phyloP scores from a whole-genome alignment of 1,140 invertebrate genomes.

The Drusus annulatus region DNA sequence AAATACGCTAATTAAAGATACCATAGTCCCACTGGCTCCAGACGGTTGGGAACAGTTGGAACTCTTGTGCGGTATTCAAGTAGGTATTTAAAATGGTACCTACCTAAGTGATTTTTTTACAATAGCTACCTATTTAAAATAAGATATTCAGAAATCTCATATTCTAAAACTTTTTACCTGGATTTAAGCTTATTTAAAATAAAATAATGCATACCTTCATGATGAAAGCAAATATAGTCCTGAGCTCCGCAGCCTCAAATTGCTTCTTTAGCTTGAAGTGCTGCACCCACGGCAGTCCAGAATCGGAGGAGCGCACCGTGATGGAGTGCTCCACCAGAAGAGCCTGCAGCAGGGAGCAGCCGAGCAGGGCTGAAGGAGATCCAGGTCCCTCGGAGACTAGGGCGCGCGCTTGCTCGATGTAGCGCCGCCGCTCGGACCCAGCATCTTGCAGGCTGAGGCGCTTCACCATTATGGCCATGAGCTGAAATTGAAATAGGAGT shows the following conservation, averaged over 20 bases:
- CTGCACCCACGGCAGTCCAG: constrained; percentile 89
- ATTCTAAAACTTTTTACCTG: too few species aligned
- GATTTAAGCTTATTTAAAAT: too few species aligned
- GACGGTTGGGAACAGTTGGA: too few species aligned
- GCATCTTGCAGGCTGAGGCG: constrained; percentile 82
- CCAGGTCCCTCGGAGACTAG: constrained; percentile 68
- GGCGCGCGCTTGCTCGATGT: constrained; percentile 83
- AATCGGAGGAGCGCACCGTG: constrained; percentile 87
- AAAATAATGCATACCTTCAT: constrained; percentile 42
- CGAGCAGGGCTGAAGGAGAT: constrained; percentile 69
- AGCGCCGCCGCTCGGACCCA: constrained; percentile 77
- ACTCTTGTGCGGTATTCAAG: too few species aligned
- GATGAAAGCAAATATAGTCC: constrained; percentile 79
- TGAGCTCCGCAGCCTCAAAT: constrained; percentile 87
- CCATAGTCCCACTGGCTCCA: too few species aligned
- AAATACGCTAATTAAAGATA: too few species aligned
- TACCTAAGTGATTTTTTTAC: too few species aligned
- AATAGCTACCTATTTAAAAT: too few species aligned
- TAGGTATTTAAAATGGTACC: too few species aligned
- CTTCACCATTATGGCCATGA: constrained; percentile 91
- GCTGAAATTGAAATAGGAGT: constrained; percentile 70
- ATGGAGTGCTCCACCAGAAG: constrained; percentile 91
- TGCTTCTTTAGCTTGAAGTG: constrained; percentile 87
- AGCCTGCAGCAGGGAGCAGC: constrained; percentile 85
- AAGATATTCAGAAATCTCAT: too few species aligned